Evolutionary conservation across 2,888 invertebrate species (phyloP).

Genomic region (Deladenus siricidicola): DNA sequence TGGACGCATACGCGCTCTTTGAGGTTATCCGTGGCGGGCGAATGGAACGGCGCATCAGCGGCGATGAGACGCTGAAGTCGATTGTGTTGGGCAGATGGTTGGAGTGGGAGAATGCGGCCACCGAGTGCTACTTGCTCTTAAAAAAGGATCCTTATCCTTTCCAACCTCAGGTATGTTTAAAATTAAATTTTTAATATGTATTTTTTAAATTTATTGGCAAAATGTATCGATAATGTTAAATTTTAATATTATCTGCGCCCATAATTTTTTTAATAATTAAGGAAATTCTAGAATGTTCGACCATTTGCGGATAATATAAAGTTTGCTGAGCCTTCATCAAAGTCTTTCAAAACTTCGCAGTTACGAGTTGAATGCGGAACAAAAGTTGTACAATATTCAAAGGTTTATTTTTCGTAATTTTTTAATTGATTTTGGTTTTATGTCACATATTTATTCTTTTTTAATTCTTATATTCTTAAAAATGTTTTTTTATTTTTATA

Average conservation of each 20-base stretch:
- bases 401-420: conserved; percentile 17
- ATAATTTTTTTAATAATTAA: neutral
- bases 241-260: no score
- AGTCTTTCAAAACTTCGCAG: conserved; percentile 45
- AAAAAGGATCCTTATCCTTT: conserved; percentile 29
- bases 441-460: neutral
- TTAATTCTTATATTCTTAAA: neutral
- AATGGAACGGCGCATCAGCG: conserved; percentile 26
- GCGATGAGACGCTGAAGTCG: conserved; percentile 22
- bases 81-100: conserved; percentile 34
- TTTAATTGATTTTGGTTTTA: no score
- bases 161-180: conserved; percentile 17
- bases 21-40: conserved; percentile 32
- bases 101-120: conserved; percentile 26
- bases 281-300: conserved; percentile 18
- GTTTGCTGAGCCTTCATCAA: conserved; percentile 46
- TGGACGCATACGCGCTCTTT: conserved; percentile 38
- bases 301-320: conserved; percentile 45
- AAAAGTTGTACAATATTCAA: conserved; percentile 30
- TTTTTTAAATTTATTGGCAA: no score
- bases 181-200: conserved; percentile 9
- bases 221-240: no score
- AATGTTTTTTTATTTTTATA: neutral
- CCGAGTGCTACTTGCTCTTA: conserved; percentile 24
- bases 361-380: conserved; percentile 37